These are phyloP conservation scores for Drosophila lini DNA, from an alignment of 1,140 invertebrate genomes.

Conservation along the genomic window DNA sequence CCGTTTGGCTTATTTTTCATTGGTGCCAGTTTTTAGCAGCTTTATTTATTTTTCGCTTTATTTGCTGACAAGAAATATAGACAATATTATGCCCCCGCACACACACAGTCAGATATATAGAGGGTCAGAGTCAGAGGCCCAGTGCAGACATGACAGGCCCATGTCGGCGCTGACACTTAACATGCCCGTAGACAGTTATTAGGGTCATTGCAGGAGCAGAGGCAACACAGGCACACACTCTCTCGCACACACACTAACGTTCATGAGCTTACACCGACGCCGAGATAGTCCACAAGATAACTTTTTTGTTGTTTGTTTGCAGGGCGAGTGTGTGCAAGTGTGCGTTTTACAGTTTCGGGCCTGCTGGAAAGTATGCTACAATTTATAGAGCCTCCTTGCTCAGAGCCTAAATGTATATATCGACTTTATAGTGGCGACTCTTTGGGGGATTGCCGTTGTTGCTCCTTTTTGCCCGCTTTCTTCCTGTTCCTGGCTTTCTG, in stretches of 20 bases:
- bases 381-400: slow-evolving; percentile 66
- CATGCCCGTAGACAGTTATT: slow-evolving; percentile 82
- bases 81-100: slow-evolving; percentile 67
- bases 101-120: slow-evolving; percentile 24
- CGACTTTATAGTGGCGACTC: slow-evolving; percentile 71
- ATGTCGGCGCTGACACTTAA: slow-evolving; percentile 81
- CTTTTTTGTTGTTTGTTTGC: slow-evolving; percentile 37
- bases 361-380: slow-evolving; percentile 69
- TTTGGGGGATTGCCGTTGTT: slow-evolving; percentile 33
- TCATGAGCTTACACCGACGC: slow-evolving; percentile 4
- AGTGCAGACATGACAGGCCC: slow-evolving; percentile 69
- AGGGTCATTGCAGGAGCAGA: slow-evolving; percentile 62
- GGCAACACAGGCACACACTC: slow-evolving; percentile 26
- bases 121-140: slow-evolving; percentile 39
- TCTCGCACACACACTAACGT: neutral
- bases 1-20: slow-evolving; percentile 53
- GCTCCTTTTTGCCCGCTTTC: slow-evolving; percentile 36
- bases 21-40: slow-evolving; percentile 71
- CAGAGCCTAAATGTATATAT: slow-evolving; percentile 75
- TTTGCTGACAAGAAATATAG: slow-evolving; percentile 80
- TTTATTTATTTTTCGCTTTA: slow-evolving; percentile 82
- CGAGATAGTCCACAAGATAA: slow-evolving; percentile 43
- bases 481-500: slow-evolving; percentile 6
- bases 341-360: slow-evolving; percentile 71
- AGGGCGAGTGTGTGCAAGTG: slow-evolving; percentile 39